phyloP scores from a whole-genome alignment of 1,140 invertebrate species.

The Heliconius congener region DNA sequence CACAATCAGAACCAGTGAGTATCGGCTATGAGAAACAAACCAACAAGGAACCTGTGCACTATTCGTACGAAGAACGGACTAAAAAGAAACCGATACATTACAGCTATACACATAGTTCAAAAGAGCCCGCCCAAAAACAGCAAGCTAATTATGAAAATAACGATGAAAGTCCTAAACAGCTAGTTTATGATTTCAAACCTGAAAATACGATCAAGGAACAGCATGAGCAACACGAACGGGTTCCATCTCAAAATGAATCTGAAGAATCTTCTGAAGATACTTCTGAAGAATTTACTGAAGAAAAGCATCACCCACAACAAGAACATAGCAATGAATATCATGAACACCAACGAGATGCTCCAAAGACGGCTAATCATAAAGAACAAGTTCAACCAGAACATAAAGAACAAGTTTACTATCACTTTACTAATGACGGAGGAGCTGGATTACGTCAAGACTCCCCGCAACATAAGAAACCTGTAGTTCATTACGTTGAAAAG shows the following conservation, averaged over 20 bases:
- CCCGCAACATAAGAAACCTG: slow-evolving; percentile 5
- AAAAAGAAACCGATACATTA: slow-evolving; percentile 45
- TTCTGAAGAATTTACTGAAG: slow-evolving; percentile 29
- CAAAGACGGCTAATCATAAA: slow-evolving; percentile 32
- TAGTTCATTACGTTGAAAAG: slow-evolving; percentile 34
- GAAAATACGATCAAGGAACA: slow-evolving; percentile 43
- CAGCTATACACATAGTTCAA: slow-evolving; percentile 44
- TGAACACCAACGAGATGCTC: slow-evolving; percentile 35
- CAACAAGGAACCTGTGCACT: slow-evolving; percentile 52
- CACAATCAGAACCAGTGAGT: slow-evolving; percentile 57
- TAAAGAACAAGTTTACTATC: slow-evolving; percentile 34
- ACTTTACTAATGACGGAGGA: slow-evolving; percentile 10
- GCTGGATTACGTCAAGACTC: neutral
- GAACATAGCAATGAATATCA: slow-evolving; percentile 34
- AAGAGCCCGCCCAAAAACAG: slow-evolving; percentile 51
- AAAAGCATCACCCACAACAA: slow-evolving; percentile 30
- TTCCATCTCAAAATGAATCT: slow-evolving; percentile 36
- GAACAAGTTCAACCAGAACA: slow-evolving; percentile 30
- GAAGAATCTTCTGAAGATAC: slow-evolving; percentile 38
- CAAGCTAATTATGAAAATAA: slow-evolving; percentile 49
- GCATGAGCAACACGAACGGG: slow-evolving; percentile 40
- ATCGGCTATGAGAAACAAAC: slow-evolving; percentile 61
- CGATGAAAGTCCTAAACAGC: slow-evolving; percentile 52
- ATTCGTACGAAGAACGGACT: slow-evolving; percentile 51
- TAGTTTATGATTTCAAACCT: slow-evolving; percentile 59